Base-by-base conservation (phyloP, 2,113 vertebrate genomes). In the Benthochromis sp. region DNA sequence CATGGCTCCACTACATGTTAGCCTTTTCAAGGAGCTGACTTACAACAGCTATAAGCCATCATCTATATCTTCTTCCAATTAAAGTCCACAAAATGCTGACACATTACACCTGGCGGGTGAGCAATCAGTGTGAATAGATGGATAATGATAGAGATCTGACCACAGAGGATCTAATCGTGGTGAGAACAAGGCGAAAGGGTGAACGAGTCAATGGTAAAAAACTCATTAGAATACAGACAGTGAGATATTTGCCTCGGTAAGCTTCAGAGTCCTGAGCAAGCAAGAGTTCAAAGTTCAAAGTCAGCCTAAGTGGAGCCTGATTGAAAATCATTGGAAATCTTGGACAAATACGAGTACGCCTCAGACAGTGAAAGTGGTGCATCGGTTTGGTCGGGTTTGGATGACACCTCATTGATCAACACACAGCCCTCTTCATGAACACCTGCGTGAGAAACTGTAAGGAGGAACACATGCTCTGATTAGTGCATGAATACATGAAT, bases 201-300 rank as follows among this genome's bases (percentile, higher is more conserved):
- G 85, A 91, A 84, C 3, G 79, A 94, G 94, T 95, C 95, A 95
- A 93, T 93, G 94, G 55, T 89, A 86, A 91, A 83, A 82, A 81
- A 17, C 78, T 92, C 90, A 95, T 95, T 95, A 93, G 87, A 94
- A 93, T 82, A 92, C 66, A 85, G 88, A 81, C 78, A 76, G 57
- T 69, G 19, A 85, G 86, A 86, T 89, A 36, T 90, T 91, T 78
- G 53, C 84, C 76, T 54, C 43, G 43, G 55, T 82, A 31, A 89
- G 88, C 40, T 84, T 87, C 90, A 83, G 93, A 88, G 90, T 86
- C 34, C 6, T 8, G 29, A 84, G 61, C 84, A 90, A 54, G 27
- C 54, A 69, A 24, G 71, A 79, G 93, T 89, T 96, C 93, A 96
- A 93, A 94, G 94, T 94, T 96, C 94, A 97, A 96, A 96, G 95